These are phyloP conservation scores for Talpa occidentalis DNA, from an alignment of 2,113 vertebrate species.

Conservation along the genomic window DNA sequence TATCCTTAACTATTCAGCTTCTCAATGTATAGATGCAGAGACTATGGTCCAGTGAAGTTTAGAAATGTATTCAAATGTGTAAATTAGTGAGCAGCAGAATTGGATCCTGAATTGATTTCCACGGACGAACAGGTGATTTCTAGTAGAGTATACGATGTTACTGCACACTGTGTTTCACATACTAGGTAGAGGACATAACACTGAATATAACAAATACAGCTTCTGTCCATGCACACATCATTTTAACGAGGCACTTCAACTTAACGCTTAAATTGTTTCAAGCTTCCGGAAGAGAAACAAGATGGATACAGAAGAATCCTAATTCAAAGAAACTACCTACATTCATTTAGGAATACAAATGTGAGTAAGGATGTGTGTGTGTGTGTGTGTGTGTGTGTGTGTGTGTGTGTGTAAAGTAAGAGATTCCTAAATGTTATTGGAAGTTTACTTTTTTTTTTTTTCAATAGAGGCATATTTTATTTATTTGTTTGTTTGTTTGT, in stretches of 20 bases:
- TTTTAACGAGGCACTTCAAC: background rate
- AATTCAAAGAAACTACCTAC: background rate
- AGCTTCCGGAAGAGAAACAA: background rate
- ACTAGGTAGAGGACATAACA: background rate
- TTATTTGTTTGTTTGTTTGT: no score
- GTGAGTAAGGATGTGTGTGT: background rate
- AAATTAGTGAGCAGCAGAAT: background rate
- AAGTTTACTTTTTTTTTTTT: background rate
- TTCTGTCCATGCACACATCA: fast-evolving
- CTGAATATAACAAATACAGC: background rate
- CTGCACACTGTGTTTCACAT: background rate
- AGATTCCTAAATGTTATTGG: background rate
- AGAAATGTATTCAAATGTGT: background rate
- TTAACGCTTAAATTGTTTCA: background rate
- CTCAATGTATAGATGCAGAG: background rate
- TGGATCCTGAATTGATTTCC: background rate
- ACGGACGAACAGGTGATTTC: background rate
- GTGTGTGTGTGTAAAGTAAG: background rate
- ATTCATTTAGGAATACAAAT: background rate
- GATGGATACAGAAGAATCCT: background rate
- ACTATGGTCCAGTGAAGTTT: background rate
- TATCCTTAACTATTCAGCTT: background rate
- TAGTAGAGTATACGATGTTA: background rate
- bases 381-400: background rate
- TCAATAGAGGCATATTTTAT: no score